Evolutionary conservation across 1,140 invertebrate species (phyloP), one percentile per base, ranked within the genome.

Genomic region (Sesamia nonagrioides): DNA sequence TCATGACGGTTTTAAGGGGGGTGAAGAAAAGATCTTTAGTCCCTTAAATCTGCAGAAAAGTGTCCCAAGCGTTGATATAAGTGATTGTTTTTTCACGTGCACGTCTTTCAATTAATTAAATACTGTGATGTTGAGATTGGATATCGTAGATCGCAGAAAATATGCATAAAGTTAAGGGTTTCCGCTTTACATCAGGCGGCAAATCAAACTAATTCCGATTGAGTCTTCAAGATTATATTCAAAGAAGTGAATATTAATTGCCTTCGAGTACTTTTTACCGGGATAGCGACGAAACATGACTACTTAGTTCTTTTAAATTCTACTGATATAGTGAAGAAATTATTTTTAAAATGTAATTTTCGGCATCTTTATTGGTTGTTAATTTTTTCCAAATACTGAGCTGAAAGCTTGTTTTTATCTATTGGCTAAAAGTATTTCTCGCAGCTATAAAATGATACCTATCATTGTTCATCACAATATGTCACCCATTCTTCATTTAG

Each of bases 151-250:
- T 56, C 54, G 27, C 11, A 13, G 21, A 58, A 58, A 33, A 13
- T 21, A 33, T 33, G 11, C 17, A 21, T 63, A 40, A 63, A 42
- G 8, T 63, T 17, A 42, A 42, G 35, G 60, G 37, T 63, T 42
- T 63, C 35, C 35, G 17, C 37, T 40, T 18, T 18, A 42, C n/a
- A 11, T 63, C 60, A 40, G 60, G 35, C 37, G 60, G 37, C 37
- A 63, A 61, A 63, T 63, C 37, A 63, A 63, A 9, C 35, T 35
- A 63, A 63, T 63, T 63, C n/a, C 60, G 37, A 63, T 63, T 63
- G 33, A 63, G n/a, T 63, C 60, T 42, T 17, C 60, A 42, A 63
- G 60, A 42, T 63, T 17, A 42, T 63, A 11, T 63, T 63, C 60
- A 37, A 42, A 40, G 60, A 63, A 63, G 37, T 40, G 11, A 63